A percentile compares a stretch with the other conserved stretches of the same genome.
phyloP scores from a whole-genome alignment of 1,140 invertebrate species.

The Ceratina japonica region DNA sequence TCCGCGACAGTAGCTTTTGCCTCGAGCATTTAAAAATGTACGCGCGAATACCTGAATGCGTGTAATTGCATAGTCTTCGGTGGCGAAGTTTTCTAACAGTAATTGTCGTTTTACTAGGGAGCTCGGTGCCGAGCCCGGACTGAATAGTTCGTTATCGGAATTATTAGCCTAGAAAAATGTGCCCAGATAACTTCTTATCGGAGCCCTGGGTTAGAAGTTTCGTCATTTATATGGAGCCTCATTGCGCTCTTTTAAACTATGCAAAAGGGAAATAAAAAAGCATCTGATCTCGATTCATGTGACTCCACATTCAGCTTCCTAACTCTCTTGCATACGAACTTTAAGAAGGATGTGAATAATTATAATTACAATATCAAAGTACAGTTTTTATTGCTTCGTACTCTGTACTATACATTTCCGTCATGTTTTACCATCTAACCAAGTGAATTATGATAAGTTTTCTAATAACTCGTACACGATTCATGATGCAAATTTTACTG shows the following conservation, averaged over 20 bases:
- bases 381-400: too few relatives aligned
- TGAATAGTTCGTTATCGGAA: slow-evolving; percentile 14
- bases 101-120: neutral
- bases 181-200: neutral
- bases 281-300: neutral
- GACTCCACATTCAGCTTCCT: neutral
- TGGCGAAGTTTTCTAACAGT: neutral
- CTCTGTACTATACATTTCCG: too few relatives aligned
- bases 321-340: too few relatives aligned
- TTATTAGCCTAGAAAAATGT: slow-evolving; percentile 27
- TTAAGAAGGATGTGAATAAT: too few relatives aligned
- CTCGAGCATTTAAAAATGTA: neutral
- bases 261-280: neutral
- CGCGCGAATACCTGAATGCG: slow-evolving; percentile 13
- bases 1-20: too few relatives aligned
- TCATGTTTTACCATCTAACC: too few relatives aligned
- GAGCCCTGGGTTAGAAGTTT: neutral
- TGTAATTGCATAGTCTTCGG: neutral
- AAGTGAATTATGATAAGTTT: neutral
- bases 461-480: neutral
- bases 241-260: neutral
- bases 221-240: neutral
- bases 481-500: neutral
- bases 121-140: neutral
- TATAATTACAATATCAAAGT: too few relatives aligned